A percentile compares a stretch with the other conserved stretches of the same genome.
These are phyloP conservation scores for Brenthis daphne DNA, from an alignment of 2,888 invertebrate genomes.

Conservation along the genomic window DNA sequence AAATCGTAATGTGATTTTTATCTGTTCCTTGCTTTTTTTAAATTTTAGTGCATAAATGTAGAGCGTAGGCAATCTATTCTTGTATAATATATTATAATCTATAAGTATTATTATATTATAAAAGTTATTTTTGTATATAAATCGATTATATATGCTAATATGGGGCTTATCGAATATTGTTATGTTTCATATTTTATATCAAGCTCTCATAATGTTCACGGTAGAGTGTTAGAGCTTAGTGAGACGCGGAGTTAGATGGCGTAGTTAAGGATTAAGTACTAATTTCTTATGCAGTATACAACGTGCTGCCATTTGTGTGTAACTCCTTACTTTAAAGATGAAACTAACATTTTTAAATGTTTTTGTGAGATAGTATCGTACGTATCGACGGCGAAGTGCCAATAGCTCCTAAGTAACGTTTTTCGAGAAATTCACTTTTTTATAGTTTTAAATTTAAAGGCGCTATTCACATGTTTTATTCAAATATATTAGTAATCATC, in stretches of 20 bases:
- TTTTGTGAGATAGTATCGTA: too few relatives aligned
- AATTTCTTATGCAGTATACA: neutral
- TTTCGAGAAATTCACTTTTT: too few relatives aligned
- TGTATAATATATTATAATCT: constrained; percentile 33
- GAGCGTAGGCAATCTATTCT: constrained; percentile 14
- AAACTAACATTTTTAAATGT: too few relatives aligned
- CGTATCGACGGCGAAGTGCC: too few relatives aligned
- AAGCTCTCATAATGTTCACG: constrained; percentile 1
- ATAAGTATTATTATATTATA: constrained; percentile 3
- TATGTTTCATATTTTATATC: constrained; percentile 4
- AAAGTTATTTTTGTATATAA: constrained; percentile 4
- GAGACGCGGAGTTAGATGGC: neutral
- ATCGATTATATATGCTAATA: neutral
- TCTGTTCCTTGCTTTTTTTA: constrained; percentile 38
- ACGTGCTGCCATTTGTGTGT: too few relatives aligned
- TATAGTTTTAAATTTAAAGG: too few relatives aligned
- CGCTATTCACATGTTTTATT: too few relatives aligned
- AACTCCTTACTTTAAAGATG: too few relatives aligned
- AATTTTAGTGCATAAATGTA: constrained; percentile 6
- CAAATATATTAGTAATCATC: too few relatives aligned
- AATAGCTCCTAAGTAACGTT: too few relatives aligned
- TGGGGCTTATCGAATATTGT: constrained; percentile 10
- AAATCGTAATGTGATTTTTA: constrained; percentile 44
- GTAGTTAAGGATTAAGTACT: neutral
- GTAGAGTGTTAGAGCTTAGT: neutral